phyloP scores from a whole-genome alignment of 2,888 invertebrate species.

The Trichopria drosophilae region DNA sequence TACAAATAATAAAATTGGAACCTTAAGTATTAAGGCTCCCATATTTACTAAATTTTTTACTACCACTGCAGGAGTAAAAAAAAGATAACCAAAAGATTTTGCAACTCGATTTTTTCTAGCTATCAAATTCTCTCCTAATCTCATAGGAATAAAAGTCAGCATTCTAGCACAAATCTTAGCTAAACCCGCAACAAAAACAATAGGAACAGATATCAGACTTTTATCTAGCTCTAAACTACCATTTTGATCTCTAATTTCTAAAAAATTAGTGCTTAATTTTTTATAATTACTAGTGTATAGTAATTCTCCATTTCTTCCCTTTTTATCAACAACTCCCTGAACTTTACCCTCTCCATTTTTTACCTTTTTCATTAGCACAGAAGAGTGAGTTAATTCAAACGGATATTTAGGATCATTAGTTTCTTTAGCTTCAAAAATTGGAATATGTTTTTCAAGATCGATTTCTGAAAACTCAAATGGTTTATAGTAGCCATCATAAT shows the following conservation, averaged over 20 bases:
- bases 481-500: conserved; percentile 4
- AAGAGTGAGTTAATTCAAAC: conserved; percentile 25
- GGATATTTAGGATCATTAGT: conserved; percentile 16
- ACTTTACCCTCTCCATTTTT: conserved; percentile 8
- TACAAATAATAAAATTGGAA: conserved; percentile 23
- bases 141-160: conserved; percentile 21
- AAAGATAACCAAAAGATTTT: conserved; percentile 23
- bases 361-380: conserved; percentile 12
- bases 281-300: conserved; percentile 24
- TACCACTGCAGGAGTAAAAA: conserved; percentile 19
- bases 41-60: conserved; percentile 25
- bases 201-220: conserved; percentile 25
- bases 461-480: conserved; percentile 14
- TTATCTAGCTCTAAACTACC: conserved; percentile 18
- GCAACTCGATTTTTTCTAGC: conserved; percentile 20
- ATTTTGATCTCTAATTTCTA: conserved; percentile 24
- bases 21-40: conserved; percentile 20
- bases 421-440: conserved; percentile 13
- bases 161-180: conserved; percentile 23
- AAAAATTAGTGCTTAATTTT: conserved; percentile 17
- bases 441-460: conserved; percentile 21
- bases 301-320: conserved; percentile 24
- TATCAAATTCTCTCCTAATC: conserved; percentile 21
- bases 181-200: conserved; percentile 19
- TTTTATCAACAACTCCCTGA: conserved; percentile 12